Evolutionary conservation across 2,113 vertebrate species (phyloP).

Genomic region (Albula glossodonta): DNA sequence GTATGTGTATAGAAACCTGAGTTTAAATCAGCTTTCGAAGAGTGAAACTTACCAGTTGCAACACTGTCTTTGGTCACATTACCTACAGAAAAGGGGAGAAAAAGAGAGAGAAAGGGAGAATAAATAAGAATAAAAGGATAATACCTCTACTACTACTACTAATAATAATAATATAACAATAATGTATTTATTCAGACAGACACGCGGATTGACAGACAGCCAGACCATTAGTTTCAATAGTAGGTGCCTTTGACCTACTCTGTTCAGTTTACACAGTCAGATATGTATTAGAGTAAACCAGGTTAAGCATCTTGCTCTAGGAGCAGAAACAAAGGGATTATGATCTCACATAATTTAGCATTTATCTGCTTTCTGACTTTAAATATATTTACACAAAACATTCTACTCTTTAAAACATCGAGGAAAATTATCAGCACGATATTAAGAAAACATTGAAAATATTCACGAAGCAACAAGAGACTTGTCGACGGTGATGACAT

Average conservation of each 20-base stretch:
- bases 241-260: not conserved
- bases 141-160: not conserved
- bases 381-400: not conserved
- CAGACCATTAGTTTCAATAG: not conserved
- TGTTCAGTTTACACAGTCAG: not conserved
- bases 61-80: slow-evolving; percentile 94
- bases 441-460: not conserved
- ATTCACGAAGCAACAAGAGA: no score
- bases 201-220: not conserved
- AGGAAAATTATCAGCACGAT: not conserved
- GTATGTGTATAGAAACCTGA: not conserved
- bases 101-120: no score
- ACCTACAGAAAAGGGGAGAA: slow-evolving; percentile 69
- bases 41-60: slow-evolving; percentile 80
- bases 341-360: not conserved
- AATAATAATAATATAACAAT: not conserved
- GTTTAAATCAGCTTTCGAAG: not conserved
- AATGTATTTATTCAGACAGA: not conserved
- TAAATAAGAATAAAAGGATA: slow-evolving; percentile 13
- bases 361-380: no score
- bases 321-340: not conserved
- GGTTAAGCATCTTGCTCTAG: not conserved
- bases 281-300: no score
- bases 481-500: no score
- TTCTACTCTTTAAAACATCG: not conserved